These are phyloP conservation scores for Caenorhabditis elegans DNA, from an alignment of 1,140 invertebrate species.

Conservation along the genomic window WBcel235 BX284602.5:3438501-3439000, in stretches of 20 bases:
- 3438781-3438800: too few relatives aligned
- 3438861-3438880: too few relatives aligned
- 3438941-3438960: background rate
- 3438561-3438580: background rate
- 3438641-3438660: background rate
- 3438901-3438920: background rate
- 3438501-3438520: background rate
- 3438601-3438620: background rate
- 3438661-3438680: too few relatives aligned
- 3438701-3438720: too few relatives aligned
- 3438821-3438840: too few relatives aligned
- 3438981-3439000: background rate
- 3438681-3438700: too few relatives aligned
- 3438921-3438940: background rate
- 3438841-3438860: too few relatives aligned
- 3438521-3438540: slow-evolving; percentile 8
- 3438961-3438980: background rate
- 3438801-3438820: too few relatives aligned
- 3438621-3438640: background rate
- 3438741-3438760: too few relatives aligned
- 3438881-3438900: too few relatives aligned
- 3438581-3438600: background rate
- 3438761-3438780: too few relatives aligned
- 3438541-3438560: slow-evolving; percentile 9
- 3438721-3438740: too few relatives aligned